Conservation (phyloP, 2,797 vertebrate genomes). For the Hemibagrus guttatus region DNA sequence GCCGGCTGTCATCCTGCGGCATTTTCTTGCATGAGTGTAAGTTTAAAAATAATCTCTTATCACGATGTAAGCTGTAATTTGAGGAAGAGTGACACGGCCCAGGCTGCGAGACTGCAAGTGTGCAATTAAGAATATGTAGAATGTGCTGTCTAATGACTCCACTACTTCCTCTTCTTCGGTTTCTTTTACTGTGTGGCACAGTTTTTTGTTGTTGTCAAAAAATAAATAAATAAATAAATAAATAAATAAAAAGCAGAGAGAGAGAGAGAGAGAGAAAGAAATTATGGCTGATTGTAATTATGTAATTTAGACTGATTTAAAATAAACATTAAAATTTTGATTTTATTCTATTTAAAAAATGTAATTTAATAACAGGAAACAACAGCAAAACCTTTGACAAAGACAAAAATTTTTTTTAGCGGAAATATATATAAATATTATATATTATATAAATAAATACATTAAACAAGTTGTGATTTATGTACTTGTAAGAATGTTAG, state of each 20-base stretch:
- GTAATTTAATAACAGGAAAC: no score
- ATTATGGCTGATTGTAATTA: no score
- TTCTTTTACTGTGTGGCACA: background rate
- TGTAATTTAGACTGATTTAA: background rate
- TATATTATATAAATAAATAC: no score
- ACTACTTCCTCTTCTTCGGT: background rate
- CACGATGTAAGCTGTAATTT: background rate
- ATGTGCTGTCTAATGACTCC: background rate
- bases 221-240: background rate
- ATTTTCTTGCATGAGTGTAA: background rate
- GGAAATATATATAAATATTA: no score
- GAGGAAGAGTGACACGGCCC: background rate
- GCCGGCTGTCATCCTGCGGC: background rate
- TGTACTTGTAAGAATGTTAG: no score
- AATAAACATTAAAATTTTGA: no score
- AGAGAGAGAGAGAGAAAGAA: background rate
- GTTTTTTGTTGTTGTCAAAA: background rate
- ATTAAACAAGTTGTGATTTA: no score
- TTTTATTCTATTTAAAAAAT: no score
- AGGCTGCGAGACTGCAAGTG: background rate
- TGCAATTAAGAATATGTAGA: background rate
- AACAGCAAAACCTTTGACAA: no score
- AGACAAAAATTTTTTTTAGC: no score
- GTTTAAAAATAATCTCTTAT: constrained; percentile 2
- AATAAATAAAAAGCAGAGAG: background rate